These are phyloP conservation scores for Mixornis gularis DNA, from an alignment of 2,113 vertebrate species.

Conservation along the genomic window DNA sequence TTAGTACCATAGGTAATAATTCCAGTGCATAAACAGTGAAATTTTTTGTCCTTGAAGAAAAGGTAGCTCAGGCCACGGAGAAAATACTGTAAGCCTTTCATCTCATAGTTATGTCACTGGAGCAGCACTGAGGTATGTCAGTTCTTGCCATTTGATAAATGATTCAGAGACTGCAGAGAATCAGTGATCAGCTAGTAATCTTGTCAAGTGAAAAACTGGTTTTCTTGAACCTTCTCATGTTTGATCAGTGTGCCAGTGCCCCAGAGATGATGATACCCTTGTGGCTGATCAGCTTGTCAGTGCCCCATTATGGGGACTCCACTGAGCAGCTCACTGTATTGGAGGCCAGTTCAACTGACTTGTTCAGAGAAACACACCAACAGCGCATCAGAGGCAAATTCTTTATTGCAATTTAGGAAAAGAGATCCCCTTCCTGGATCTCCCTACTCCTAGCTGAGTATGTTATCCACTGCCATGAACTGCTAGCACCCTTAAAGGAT, in stretches of 20 bases:
- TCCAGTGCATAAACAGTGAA: neutral
- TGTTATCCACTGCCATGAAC: neutral
- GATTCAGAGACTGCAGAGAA: neutral
- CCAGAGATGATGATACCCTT: neutral
- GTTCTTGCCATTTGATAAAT: neutral
- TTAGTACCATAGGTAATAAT: neutral
- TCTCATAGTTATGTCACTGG: neutral
- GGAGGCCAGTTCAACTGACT: neutral
- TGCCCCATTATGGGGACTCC: accelerated
- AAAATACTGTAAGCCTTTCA: neutral
- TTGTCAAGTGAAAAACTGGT: neutral
- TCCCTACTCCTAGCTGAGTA: neutral
- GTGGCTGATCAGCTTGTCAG: neutral
- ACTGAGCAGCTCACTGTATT: accelerated
- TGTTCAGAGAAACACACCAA: accelerated
- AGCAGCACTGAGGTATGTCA: neutral
- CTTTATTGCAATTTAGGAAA: neutral
- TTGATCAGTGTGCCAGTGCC: neutral
- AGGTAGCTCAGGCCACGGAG: neutral
- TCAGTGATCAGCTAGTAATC: neutral
- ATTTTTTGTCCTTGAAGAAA: neutral
- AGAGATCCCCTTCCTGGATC: neutral
- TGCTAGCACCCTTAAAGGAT: neutral
- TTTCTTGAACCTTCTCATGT: neutral
- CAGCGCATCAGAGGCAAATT: neutral